Evolutionary conservation across 2,797 vertebrate genomes (phyloP).

Genomic region (Eulemur mongoz): DNA sequence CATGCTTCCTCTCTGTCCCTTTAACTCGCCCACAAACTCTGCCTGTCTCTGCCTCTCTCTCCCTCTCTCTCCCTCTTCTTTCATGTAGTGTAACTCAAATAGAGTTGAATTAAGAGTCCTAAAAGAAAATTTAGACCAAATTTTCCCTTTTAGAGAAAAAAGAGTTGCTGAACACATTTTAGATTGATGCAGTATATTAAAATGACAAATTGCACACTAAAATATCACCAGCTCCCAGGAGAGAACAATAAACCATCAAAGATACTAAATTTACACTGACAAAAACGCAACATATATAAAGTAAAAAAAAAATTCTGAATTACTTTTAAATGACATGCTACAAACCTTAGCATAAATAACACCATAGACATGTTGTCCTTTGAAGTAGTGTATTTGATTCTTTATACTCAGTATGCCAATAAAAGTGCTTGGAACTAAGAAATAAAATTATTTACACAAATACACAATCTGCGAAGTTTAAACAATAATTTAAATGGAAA

Average conservation of each 20-base stretch:
- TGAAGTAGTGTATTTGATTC: neutral
- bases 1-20: neutral
- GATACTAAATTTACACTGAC: neutral
- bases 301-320: neutral
- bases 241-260: neutral
- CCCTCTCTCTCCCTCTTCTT: neutral
- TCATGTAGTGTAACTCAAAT: neutral
- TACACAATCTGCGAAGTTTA: neutral
- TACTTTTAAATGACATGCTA: neutral
- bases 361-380: neutral
- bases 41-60: neutral
- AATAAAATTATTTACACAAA: neutral
- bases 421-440: neutral
- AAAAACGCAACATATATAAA: neutral
- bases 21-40: neutral
- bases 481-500: neutral
- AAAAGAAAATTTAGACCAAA: neutral
- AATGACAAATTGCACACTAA: neutral
- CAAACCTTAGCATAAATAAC: neutral
- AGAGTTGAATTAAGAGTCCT: neutral
- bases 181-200: neutral
- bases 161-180: neutral
- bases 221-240: neutral
- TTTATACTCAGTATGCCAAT: neutral
- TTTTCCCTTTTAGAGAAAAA: neutral